These are phyloP conservation scores for Daubentonia madagascariensis DNA, from an alignment of 2,113 vertebrate species.

Conservation along the genomic window DNA sequence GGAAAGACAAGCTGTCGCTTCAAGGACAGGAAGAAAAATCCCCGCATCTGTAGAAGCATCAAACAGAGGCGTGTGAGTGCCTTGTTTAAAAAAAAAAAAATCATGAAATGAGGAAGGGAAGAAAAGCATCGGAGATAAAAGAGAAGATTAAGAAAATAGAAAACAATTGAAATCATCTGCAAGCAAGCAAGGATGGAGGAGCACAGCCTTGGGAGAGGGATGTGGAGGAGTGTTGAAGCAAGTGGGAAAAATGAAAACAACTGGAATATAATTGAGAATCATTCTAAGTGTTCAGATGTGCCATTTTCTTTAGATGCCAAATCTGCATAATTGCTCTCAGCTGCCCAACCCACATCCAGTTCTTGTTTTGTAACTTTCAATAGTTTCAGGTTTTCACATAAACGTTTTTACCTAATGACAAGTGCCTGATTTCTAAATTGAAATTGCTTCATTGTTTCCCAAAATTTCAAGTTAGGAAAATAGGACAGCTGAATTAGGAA, in stretches of 20 bases:
- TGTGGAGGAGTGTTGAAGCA: not conserved
- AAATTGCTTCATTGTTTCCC: not conserved
- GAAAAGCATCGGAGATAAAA: slow-evolving; percentile 22
- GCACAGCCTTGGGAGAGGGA: not conserved
- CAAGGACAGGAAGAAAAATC: slow-evolving; percentile 64
- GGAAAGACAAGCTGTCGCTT: slow-evolving; percentile 70
- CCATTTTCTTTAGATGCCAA: not conserved
- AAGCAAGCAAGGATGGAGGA: not conserved
- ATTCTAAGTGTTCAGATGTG: not conserved
- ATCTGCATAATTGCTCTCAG: slow-evolving; percentile 31
- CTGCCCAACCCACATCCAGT: not conserved
- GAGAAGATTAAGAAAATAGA: not conserved
- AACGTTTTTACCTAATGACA: not conserved
- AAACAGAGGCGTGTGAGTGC: not conserved
- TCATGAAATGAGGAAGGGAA: not conserved
- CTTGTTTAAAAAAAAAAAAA: not conserved
- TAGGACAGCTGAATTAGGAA: not conserved
- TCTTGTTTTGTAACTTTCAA: not conserved
- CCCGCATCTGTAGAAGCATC: not conserved
- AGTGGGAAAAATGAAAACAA: not conserved
- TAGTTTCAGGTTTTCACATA: not conserved
- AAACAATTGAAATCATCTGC: slow-evolving; percentile 32
- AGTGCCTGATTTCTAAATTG: not conserved
- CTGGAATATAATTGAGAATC: not conserved
- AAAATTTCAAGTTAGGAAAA: not conserved